Evolutionary conservation across 2,797 vertebrate genomes (phyloP), one percentile per base, ranked within the genome.

Genomic region (Australoheros facetus): DNA sequence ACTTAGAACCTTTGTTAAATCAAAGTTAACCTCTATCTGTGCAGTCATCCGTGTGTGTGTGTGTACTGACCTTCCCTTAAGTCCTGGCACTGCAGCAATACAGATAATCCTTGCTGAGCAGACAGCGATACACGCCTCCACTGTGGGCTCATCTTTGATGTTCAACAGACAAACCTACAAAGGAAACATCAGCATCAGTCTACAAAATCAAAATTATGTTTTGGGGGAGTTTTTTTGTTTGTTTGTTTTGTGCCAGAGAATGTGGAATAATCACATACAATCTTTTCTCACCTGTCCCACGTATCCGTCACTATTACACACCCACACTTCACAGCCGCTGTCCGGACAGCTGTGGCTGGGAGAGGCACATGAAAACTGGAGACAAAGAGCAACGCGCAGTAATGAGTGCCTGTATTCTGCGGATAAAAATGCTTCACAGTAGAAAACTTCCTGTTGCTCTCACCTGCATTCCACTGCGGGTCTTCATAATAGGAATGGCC

Each of bases 401-500:
- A 66, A 48, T 23, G n/a, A 77, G 42, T 34, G 28, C 16, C 10
- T 69, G 23, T 69, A 39, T 30, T 69, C 10, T 69, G 17, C 7
- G 6, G 9, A 48, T 28, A 1, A 66, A 66, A 66, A 66, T 19
- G 14, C 21, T 64, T 64, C 60, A 64, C 60, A 17, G 39, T 4
- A n/a, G 2, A 55, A 34, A 30, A 2, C 5, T 56, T 56, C 37
- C 13, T 30, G 14, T 28, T 57, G 39, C 56, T 45, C 76, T 90
- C 78, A 99, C 98, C 96, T 99, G 98, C 98, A 99, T 99, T 73
- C 98, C 98, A 0, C 98, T 99, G 30, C 98, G 96, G 0, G 98
- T 99, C 93, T 99, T 99, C 98, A 99, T 99, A 83, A 99, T 99
- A 70, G 98, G 98, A 77, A 99, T 99, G 76, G 98, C 98, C 92